phyloP scores from a whole-genome alignment of 2,888 invertebrate genomes.

The Heterodera filipjevi region DNA sequence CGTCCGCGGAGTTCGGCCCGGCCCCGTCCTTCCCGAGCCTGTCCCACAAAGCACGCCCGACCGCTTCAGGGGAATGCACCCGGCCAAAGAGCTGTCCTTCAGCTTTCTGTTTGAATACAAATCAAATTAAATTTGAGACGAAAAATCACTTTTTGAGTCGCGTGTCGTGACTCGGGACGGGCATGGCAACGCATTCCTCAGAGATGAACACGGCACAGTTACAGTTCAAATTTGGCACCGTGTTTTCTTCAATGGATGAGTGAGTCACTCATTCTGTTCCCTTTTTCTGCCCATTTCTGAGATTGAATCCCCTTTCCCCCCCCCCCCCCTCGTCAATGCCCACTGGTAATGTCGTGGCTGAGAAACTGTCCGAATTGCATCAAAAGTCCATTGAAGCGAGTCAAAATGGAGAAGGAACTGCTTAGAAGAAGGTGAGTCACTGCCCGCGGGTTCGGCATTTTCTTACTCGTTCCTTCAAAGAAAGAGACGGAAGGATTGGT shows the following conservation, averaged over 20 bases:
- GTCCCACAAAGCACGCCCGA: slow-evolving; percentile 95
- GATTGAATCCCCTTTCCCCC: too few species aligned
- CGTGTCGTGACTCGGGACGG: slow-evolving; percentile 43
- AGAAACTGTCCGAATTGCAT: slow-evolving; percentile 60
- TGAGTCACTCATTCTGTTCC: too few species aligned
- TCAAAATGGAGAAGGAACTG: slow-evolving; percentile 46
- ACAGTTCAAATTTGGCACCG: slow-evolving; percentile 20
- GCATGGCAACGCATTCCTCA: slow-evolving; percentile 47
- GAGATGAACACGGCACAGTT: slow-evolving; percentile 13
- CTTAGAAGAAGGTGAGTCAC: slow-evolving; percentile 61
- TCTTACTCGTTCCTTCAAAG: slow-evolving; percentile 21
- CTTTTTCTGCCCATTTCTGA: too few species aligned
- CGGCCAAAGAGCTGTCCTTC: slow-evolving; percentile 6
- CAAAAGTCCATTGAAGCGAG: slow-evolving; percentile 50
- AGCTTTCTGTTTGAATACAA: not conserved
- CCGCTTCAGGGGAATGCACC: slow-evolving; percentile 68
- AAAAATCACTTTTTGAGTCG: not conserved
- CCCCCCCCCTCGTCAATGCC: too few species aligned
- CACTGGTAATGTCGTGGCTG: slow-evolving; percentile 59
- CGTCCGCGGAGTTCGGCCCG: slow-evolving; percentile 79
- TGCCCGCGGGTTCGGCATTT: slow-evolving; percentile 60
- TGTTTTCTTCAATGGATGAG: slow-evolving; percentile 7
- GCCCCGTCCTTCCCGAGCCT: slow-evolving; percentile 73
- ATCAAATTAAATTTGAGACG: not conserved
- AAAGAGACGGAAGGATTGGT: not conserved